phyloP scores from a whole-genome alignment of 2,113 vertebrate genomes.

The Dryoscopus gambensis region DNA sequence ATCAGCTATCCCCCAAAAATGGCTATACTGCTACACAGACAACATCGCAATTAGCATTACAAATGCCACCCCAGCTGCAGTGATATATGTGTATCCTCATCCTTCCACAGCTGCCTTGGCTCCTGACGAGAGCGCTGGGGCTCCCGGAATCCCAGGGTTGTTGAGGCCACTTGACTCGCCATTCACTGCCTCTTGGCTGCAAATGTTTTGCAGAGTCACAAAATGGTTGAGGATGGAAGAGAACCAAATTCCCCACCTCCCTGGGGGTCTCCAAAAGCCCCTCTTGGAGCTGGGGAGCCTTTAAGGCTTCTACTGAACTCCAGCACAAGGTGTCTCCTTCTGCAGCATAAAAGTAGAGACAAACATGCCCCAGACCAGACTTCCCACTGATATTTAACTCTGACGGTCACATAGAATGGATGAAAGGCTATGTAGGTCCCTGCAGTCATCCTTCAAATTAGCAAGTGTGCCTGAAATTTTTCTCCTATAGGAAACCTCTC shows the following conservation, averaged over 20 bases:
- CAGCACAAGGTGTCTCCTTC: neutral
- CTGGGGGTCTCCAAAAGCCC: neutral
- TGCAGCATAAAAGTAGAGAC: neutral
- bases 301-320: neutral
- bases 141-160: neutral
- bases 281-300: neutral
- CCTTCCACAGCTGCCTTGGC: neutral
- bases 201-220: neutral
- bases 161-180: neutral
- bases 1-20: neutral
- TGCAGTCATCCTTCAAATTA: neutral
- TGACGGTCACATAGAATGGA: accelerated
- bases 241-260: neutral
- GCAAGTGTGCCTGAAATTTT: neutral
- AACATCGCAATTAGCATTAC: neutral
- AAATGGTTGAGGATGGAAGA: neutral
- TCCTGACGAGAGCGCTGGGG: accelerated
- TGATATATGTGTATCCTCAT: accelerated
- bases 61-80: neutral
- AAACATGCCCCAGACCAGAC: neutral
- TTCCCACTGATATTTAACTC: neutral
- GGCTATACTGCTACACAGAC: neutral
- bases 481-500: neutral
- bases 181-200: neutral
- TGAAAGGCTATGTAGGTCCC: accelerated